These are phyloP conservation scores for Enteromius mattozi DNA, from an alignment of 2,797 vertebrate species.

Conservation along the genomic window DNA sequence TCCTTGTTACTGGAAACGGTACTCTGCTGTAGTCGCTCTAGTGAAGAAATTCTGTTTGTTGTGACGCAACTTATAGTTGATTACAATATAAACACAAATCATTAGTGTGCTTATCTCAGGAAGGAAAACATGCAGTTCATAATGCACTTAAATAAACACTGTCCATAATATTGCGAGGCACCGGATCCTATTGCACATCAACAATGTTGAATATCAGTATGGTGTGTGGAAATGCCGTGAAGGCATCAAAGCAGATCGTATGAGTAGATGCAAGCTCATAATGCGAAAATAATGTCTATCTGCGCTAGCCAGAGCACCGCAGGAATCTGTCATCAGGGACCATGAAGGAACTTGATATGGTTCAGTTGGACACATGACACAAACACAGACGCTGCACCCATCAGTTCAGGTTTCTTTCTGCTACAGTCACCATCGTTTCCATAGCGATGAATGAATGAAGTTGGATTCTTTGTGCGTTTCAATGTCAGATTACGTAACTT, in stretches of 20 bases:
- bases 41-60: too few species aligned
- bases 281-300: conserved; percentile 55
- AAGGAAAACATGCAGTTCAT: not conserved
- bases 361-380: conserved; percentile 26
- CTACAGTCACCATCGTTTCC: conserved; percentile 37
- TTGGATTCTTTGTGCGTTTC: conserved; percentile 11
- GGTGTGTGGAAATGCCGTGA: not conserved
- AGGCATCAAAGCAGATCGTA: conserved; percentile 51
- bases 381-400: conserved; percentile 7
- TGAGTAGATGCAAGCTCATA: conserved; percentile 42
- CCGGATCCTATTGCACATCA: not conserved
- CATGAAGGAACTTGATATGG: conserved; percentile 50
- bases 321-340: conserved; percentile 51
- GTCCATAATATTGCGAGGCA: not conserved
- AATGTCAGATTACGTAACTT: conserved; percentile 29
- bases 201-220: conserved; percentile 1
- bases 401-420: conserved; percentile 40
- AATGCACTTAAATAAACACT: not conserved
- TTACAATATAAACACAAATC: not conserved
- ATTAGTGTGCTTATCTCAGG: not conserved
- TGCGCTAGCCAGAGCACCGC: conserved; percentile 39
- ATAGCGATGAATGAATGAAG: conserved; percentile 36
- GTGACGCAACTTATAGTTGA: not conserved
- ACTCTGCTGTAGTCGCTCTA: not conserved
- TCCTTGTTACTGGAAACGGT: not conserved